Conservation (phyloP, 2,797 vertebrate species). For the Margarornis squamiger region DNA sequence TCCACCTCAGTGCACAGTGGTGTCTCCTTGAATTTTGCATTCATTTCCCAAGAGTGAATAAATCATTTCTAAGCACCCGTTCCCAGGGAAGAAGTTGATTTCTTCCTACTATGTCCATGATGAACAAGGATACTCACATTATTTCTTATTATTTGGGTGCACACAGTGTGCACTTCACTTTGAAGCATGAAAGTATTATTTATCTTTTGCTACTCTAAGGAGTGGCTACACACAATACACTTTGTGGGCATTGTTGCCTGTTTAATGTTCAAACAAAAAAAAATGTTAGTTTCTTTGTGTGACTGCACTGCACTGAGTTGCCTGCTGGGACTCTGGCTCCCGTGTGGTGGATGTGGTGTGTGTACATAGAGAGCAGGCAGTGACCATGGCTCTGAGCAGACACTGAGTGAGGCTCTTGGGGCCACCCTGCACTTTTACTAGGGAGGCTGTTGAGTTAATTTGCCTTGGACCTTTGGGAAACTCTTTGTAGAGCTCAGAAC, state of each 20-base stretch:
- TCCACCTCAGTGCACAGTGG: conserved; percentile 31
- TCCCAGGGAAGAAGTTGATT: conserved; percentile 65
- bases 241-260: conserved; percentile 23
- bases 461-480: background rate
- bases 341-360: background rate
- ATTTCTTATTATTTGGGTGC: conserved; percentile 66
- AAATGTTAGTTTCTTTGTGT: background rate
- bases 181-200: conserved; percentile 65
- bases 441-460: background rate
- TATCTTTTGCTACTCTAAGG: conserved; percentile 41
- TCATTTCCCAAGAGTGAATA: conserved; percentile 55
- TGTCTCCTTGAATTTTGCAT: conserved; percentile 56
- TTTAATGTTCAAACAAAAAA: conserved; percentile 50
- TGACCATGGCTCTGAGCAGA: background rate
- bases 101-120: conserved; percentile 57
- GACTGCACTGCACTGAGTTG: background rate
- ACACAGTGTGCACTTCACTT: conserved; percentile 58
- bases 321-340: background rate
- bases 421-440: background rate
- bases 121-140: conserved; percentile 62
- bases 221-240: conserved; percentile 19
- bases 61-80: conserved; percentile 50
- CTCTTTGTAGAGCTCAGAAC: background rate
- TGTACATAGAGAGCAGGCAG: background rate
- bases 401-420: background rate